Evolutionary conservation across 2,797 vertebrate species (phyloP).

Genomic region (Acanthurus tractus): DNA sequence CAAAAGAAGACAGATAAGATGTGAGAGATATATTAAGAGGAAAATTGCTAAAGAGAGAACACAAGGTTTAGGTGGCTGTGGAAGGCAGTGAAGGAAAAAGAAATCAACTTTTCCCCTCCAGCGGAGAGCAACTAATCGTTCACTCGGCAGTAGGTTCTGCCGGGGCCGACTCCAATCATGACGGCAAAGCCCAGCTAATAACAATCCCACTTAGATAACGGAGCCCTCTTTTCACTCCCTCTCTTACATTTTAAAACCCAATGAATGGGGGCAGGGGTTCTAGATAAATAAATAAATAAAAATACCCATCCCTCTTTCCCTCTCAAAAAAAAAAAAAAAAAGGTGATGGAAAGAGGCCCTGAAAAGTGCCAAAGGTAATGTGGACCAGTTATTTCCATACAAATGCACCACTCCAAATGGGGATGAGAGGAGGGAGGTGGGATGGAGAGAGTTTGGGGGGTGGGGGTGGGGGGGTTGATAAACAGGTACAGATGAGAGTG

Average conservation of each 20-base stretch:
- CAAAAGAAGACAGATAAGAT: constrained; percentile 70
- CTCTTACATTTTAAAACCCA: constrained; percentile 58
- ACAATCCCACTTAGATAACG: constrained; percentile 82
- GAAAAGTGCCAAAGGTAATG: constrained; percentile 77
- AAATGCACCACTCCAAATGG: constrained; percentile 76
- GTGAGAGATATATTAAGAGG: constrained; percentile 68
- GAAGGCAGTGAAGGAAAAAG: constrained; percentile 72
- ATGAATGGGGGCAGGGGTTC: constrained; percentile 49
- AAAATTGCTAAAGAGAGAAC: constrained; percentile 77
- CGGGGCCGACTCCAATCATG: constrained; percentile 73
- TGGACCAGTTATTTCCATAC: constrained; percentile 79
- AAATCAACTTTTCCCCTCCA: constrained; percentile 84
- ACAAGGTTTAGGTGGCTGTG: constrained; percentile 71
- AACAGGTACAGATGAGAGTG: constrained; percentile 47
- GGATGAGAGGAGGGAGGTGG: constrained; percentile 61
- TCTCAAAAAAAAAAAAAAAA: constrained; percentile 35
- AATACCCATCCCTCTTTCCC: constrained; percentile 1
- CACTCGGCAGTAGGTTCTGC: constrained; percentile 75
- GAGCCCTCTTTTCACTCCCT: constrained; percentile 43
- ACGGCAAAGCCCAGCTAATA: constrained; percentile 77
- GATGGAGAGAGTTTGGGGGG: constrained; percentile 55
- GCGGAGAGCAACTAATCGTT: constrained; percentile 85
- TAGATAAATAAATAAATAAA: constrained; percentile 49
- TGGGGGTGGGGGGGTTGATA: constrained; percentile 31
- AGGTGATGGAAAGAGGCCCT: constrained; percentile 70